These are phyloP conservation scores for Microctenopoma stevenorrisi DNA, from an alignment of 2,797 vertebrate genomes.

Conservation along the genomic window DNA sequence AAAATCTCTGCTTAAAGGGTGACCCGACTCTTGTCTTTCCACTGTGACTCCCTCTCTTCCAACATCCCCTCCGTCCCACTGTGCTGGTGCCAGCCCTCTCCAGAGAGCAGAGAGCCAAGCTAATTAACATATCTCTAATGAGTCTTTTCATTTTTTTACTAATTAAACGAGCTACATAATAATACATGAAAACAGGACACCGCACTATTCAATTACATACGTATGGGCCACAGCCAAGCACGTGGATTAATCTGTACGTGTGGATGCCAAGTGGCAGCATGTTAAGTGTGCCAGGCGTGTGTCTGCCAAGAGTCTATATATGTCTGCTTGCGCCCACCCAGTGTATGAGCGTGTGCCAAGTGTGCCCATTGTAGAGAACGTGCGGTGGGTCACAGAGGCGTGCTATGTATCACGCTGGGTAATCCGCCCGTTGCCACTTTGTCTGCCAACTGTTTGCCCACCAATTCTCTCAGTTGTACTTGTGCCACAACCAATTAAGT, in stretches of 20 bases:
- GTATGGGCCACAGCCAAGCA: constrained; percentile 77
- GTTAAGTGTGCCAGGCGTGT: constrained; percentile 72
- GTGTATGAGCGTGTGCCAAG: constrained; percentile 58
- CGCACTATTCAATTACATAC: constrained; percentile 83
- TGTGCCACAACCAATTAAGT: constrained; percentile 51
- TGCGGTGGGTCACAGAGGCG: constrained; percentile 63
- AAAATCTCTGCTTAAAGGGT: constrained; percentile 14
- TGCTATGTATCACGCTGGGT: constrained; percentile 65
- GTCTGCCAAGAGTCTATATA: constrained; percentile 73
- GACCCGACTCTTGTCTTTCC: constrained; percentile 51
- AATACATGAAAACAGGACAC: constrained; percentile 87
- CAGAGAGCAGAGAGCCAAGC: constrained; percentile 75
- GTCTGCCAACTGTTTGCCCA: constrained; percentile 64
- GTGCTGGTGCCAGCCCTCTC: constrained; percentile 72
- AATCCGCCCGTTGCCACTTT: constrained; percentile 67
- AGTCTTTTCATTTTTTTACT: constrained; percentile 87
- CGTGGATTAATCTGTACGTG: constrained; percentile 69
- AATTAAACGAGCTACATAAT: constrained; percentile 86
- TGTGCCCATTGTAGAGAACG: constrained; percentile 62
- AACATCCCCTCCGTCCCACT: constrained; percentile 63
- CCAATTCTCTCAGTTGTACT: constrained; percentile 35
- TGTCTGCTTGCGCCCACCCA: constrained; percentile 60
- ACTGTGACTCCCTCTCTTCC: constrained; percentile 50
- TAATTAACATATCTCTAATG: constrained; percentile 88
- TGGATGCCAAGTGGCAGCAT: constrained; percentile 70